Evolutionary conservation across 1,140 invertebrate species (phyloP), one percentile per base, ranked within the genome.

Genomic region (Rhopalosiphum padi): DNA sequence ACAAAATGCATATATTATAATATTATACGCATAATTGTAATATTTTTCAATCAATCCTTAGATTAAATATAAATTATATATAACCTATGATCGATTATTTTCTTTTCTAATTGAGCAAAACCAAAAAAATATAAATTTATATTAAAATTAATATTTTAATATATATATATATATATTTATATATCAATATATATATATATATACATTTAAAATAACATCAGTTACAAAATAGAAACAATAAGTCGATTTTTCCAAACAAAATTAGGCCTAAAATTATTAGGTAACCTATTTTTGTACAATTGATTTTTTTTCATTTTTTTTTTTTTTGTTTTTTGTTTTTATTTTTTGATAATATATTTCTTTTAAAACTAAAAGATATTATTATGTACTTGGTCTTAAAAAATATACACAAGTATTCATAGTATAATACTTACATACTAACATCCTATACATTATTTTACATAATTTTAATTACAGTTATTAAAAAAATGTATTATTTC

Each of bases 21-120:
- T 37, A 37, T 51, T 37, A 37, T 89, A 89, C 21, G 35, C 46
- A n/a, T 89, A 53, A 53, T 51, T 89, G 30, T 89, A 89, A 89
- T 8, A 92, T 25, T 51, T 77, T 48, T 89, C 41, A 21, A 77
- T 77, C 60, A 77, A n/a, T 77, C 15, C 60, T n/a, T 77, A 77
- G 60, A 77, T 77, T 77, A 77, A 77, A 77, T 77, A 77, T 77
- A n/a, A n/a, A 77, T n/a, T n/a, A 77, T 77, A 77, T n/a, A 35
- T 77, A 77, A 77, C 15, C 30, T 77, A 77, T 60, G 43, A 30
- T 68, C 37, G 30, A 68, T 68, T 8, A 30, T 43, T 90, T 60
- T 60, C 55, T 90, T 90, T 82, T 92, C 91, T 93, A 93, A 93
- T 93, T 93, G 91, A 93, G 91, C 91, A 93, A 93, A 93, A 93